A percentile compares a stretch with the other conserved stretches of the same genome.
These are phyloP conservation scores for Itoplectis maculator DNA, from an alignment of 2,888 invertebrate genomes.

Conservation along the genomic window DNA sequence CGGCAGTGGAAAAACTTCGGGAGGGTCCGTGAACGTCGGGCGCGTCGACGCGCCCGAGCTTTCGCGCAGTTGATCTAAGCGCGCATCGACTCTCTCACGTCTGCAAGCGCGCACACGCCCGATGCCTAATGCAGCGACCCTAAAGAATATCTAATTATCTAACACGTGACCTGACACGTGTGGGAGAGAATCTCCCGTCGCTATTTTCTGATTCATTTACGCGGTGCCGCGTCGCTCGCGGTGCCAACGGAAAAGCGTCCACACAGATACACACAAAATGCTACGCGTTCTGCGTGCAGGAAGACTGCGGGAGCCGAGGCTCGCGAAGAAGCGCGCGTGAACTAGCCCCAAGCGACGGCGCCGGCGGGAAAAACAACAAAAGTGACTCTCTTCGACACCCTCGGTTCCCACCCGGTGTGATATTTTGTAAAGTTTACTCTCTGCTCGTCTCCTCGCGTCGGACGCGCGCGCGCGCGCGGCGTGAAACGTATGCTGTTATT, in stretches of 20 bases:
- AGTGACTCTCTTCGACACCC: slow-evolving; percentile 63
- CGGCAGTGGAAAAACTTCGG: slow-evolving; percentile 51
- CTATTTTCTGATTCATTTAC: slow-evolving; percentile 83
- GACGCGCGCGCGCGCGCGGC: slow-evolving; percentile 68
- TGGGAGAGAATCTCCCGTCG: slow-evolving; percentile 82
- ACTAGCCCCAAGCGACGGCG: slow-evolving; percentile 8
- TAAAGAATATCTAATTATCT: slow-evolving; percentile 85
- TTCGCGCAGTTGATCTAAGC: slow-evolving; percentile 72
- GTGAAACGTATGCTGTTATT: slow-evolving; percentile 83
- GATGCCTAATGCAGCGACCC: slow-evolving; percentile 70
- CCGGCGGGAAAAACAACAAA: slow-evolving; percentile 68
- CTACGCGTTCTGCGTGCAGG: slow-evolving; percentile 6
- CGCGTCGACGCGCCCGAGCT: slow-evolving; percentile 58
- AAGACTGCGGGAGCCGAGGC: slow-evolving; percentile 37
- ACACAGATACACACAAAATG: slow-evolving; percentile 37
- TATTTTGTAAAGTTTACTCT: slow-evolving; percentile 83
- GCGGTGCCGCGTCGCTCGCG: slow-evolving; percentile 22
- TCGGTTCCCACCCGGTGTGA: slow-evolving; percentile 80
- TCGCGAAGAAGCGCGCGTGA: slow-evolving; percentile 12
- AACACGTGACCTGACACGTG: slow-evolving; percentile 84
- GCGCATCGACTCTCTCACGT: slow-evolving; percentile 55
- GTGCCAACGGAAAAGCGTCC: slow-evolving; percentile 46
- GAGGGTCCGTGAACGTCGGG: slow-evolving; percentile 46
- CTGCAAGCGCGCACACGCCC: background rate
- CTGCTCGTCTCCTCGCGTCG: slow-evolving; percentile 66